Evolutionary conservation across 2,797 vertebrate species (phyloP).

Genomic region (Tapera naevia): DNA sequence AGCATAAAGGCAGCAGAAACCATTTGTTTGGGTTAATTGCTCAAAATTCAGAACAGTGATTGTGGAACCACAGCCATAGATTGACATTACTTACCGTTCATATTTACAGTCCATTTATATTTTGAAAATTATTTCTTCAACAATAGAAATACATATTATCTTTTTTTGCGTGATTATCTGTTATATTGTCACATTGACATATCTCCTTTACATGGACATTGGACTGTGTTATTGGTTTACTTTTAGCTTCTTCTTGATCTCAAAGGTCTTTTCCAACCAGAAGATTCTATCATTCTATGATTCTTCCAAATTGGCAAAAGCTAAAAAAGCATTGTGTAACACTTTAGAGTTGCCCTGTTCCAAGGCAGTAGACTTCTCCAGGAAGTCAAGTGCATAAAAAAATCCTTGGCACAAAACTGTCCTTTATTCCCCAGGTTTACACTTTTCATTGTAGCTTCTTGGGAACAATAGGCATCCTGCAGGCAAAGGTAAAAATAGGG

Average conservation of each 20-base stretch:
- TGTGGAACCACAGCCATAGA: not conserved
- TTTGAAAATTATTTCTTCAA: not conserved
- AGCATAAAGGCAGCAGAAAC: not conserved
- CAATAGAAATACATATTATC: not conserved
- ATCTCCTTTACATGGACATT: rapidly evolving
- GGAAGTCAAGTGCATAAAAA: not conserved
- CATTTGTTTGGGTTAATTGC: not conserved
- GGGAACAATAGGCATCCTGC: not conserved
- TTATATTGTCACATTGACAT: not conserved
- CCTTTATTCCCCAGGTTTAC: not conserved
- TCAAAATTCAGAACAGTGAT: not conserved
- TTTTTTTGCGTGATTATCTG: not conserved
- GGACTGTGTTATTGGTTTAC: not conserved
- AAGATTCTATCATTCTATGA: too few relatives aligned
- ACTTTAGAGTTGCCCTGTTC: not conserved
- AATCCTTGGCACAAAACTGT: not conserved
- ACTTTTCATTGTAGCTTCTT: rapidly evolving
- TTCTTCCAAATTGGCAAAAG: not conserved
- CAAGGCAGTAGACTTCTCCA: not conserved
- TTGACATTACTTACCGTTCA: not conserved
- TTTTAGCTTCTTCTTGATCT: not conserved
- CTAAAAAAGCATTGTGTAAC: not conserved
- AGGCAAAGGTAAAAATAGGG: not conserved
- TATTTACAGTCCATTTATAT: not conserved
- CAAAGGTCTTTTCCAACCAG: too few relatives aligned